Evolutionary conservation across 2,113 vertebrate genomes (phyloP).

Genomic region (Phasianus colchicus): DNA sequence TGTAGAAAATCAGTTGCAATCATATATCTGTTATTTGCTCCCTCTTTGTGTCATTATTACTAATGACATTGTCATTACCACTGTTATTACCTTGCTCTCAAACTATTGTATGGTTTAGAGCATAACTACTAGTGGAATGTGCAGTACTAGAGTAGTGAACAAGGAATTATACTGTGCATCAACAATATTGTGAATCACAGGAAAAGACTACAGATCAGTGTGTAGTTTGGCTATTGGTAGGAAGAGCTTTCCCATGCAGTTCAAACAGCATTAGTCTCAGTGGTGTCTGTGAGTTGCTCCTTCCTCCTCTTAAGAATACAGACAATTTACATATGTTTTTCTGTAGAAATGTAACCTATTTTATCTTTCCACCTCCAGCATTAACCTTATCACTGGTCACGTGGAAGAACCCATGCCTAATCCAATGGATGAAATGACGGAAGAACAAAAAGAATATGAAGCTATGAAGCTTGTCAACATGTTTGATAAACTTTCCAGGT

Average conservation of each 20-base stretch:
- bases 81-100: not conserved
- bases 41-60: not conserved
- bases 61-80: not conserved
- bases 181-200: not conserved
- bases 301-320: not conserved
- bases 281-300: not conserved
- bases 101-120: not conserved
- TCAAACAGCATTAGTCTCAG: not conserved
- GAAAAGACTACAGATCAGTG: not conserved
- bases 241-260: not conserved
- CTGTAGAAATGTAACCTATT: not conserved
- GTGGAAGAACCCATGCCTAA: conserved; percentile 95
- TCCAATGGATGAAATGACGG: conserved; percentile 97
- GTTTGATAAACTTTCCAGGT: conserved; percentile 98
- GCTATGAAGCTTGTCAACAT: conserved; percentile 96
- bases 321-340: not conserved
- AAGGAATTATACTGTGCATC: not conserved
- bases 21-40: not conserved
- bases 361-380: conserved; percentile 77
- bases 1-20: not conserved
- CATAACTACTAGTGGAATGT: not conserved
- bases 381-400: conserved; percentile 97
- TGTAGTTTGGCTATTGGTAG: not conserved
- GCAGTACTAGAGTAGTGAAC: not conserved
- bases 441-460: conserved; percentile 98